Evolutionary conservation across 2,888 invertebrate genomes (phyloP), one percentile per base, ranked within the genome.

Genomic region (Polietes domitor): DNA sequence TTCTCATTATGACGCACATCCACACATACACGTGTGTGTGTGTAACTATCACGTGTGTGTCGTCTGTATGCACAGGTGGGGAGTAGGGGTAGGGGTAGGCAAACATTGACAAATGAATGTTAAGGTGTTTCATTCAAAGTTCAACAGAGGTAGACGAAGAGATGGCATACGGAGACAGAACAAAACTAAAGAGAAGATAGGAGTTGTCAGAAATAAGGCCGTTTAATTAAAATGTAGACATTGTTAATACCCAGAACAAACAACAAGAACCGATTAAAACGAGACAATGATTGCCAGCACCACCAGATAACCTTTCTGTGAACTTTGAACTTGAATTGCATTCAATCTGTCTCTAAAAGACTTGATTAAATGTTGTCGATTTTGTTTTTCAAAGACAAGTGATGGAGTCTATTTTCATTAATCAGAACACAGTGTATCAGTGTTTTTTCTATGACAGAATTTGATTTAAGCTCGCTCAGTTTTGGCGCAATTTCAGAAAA

Each of bases 261-360:
- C 32, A 47, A 32, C 58, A 50, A 24, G 58, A 47, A 47, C 3
- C 50, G n/a, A 71, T 32, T 5, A 28, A n/a, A 32, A 32, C 26
- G 1, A 53, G 61, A 24, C 19, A 53, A 43, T 53, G 32, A 17
- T 61, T 65, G 17, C n/a, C 28, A 9, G n/a, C 21, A 12, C n/a
- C 19, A n/a, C 4, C 9, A 6, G 41, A 77, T 80, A 83, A 77
- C 80, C 77, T 79, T 72, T 79, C 12, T 17, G 1, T 78, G 32
- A 53, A 78, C 81, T 78, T 84, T 81, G 50, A 80, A 84, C 81
- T 84, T 84, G 84, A 74, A 75, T 75, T 58, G 10, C 47, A 37
- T 26, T 32, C 32, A 32, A 32, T 32, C 32, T 32, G 32, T 32
- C 32, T 32, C 7, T 3, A 5, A 50, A 6, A 17, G 7, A 32